Percentiles rank a stretch among this genome's conserved stretches.
Evolutionary conservation across 2,113 vertebrate genomes (phyloP).

Genomic region (Tricholaema leucomelas): DNA sequence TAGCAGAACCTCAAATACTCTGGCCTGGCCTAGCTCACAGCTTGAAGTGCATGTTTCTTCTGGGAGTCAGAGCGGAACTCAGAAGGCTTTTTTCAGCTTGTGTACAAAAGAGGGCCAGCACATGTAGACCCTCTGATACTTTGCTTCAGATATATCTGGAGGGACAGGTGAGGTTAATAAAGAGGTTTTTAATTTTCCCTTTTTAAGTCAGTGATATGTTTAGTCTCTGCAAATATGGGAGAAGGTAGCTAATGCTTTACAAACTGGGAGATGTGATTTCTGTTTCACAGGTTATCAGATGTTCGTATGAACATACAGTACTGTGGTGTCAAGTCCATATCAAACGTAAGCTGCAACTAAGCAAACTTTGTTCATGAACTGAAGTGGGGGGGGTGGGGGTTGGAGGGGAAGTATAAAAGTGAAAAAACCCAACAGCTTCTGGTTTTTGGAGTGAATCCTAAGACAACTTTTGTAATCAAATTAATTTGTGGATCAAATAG

Average conservation of each 20-base stretch:
- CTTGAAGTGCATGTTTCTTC: slow-evolving; percentile 92
- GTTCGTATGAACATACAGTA: slow-evolving; percentile 68
- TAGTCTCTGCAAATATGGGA: slow-evolving; percentile 41
- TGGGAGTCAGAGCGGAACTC: slow-evolving; percentile 52
- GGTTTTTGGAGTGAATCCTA: background rate
- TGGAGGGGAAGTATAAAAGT: slow-evolving; percentile 24
- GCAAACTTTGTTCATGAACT: slow-evolving; percentile 62
- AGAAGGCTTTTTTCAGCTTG: slow-evolving; percentile 54
- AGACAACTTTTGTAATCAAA: background rate
- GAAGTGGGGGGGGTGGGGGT: background rate
- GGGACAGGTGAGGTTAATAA: background rate
- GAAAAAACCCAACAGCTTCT: background rate
- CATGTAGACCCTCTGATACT: background rate
- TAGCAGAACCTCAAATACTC: slow-evolving; percentile 96
- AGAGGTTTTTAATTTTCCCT: slow-evolving; percentile 23
- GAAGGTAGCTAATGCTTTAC: slow-evolving; percentile 62
- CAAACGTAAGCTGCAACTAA: slow-evolving; percentile 67
- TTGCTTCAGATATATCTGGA: slow-evolving; percentile 19
- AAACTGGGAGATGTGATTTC: slow-evolving; percentile 65
- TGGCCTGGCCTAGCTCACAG: slow-evolving; percentile 91
- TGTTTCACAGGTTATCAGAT: slow-evolving; percentile 69
- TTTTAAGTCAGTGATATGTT: slow-evolving; percentile 48
- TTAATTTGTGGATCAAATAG: background rate
- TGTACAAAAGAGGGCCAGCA: slow-evolving; percentile 30
- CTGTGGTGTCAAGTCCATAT: slow-evolving; percentile 61